Evolutionary conservation across 37 sponge, comb jelly and placozoan species (phyloP), one percentile per base, ranked within the genome.

Genomic region (Theonella swinhoei): DNA sequence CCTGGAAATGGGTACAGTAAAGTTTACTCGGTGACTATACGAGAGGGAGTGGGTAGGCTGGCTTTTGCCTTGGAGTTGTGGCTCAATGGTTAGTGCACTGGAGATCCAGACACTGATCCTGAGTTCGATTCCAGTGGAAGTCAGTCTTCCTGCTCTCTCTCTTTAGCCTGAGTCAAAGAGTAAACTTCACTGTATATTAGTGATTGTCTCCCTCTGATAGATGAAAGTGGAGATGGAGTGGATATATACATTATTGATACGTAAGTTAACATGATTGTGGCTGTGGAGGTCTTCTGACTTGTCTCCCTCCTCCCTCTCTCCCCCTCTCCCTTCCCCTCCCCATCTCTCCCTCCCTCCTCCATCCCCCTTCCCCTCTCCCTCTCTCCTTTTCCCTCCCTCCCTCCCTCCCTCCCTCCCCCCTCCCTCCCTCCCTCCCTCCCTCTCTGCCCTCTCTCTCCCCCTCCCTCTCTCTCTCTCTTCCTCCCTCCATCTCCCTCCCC

Each of bases 171-270:
- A n/a, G n/a, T n/a, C n/a, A n/a, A n/a, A n/a, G n/a, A n/a, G n/a
- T n/a, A n/a, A n/a, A n/a, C n/a, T n/a, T n/a, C n/a, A n/a, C n/a
- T n/a, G n/a, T n/a, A n/a, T n/a, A n/a, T n/a, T n/a, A n/a, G 54
- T 47, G 7, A 47, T 47, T 7, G 7, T 47, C 54, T 14, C 14
- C 54, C 14, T 47, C 54, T 47, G 11, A 17, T 47, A 17, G 11
- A 3, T 82, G 61, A 70, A 78, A 79, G 19, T 62, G 87, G 91
- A 54, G 68, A 70, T 17, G 91, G 83, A 47, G 90, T 90, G 26
- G 61, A 82, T 47, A 78, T 82, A 0, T 91, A 86, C 83, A 82
- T 91, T 30, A 74, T 91, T 37, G 91, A 91, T 78, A 91, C 91
- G 91, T 91, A 64, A 81, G 91, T 78, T 1, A 47, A 47, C 54